phyloP scores from a whole-genome alignment of 2,113 vertebrate species.

The Choloepus hoffmanni region DNA sequence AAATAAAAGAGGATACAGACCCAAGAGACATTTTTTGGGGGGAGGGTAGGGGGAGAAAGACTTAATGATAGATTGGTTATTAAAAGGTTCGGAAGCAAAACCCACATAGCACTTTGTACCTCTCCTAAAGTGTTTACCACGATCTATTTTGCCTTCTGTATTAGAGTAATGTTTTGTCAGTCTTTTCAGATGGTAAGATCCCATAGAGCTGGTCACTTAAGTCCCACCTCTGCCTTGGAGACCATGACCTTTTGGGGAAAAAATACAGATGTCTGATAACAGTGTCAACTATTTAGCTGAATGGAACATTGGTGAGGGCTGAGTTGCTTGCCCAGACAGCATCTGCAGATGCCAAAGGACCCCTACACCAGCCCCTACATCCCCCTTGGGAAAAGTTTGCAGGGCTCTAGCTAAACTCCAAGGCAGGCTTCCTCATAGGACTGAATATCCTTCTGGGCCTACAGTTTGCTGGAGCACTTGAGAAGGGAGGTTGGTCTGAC shows the following conservation, averaged over 20 bases:
- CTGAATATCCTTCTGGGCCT: neutral
- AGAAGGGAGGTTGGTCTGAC: neutral
- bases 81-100: constrained; percentile 23
- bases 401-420: neutral
- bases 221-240: neutral
- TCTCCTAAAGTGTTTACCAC: neutral
- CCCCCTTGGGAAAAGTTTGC: constrained; percentile 24
- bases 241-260: neutral
- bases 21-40: neutral
- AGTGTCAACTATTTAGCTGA: neutral
- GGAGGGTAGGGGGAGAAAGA: neutral
- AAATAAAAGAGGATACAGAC: neutral
- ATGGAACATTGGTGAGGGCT: neutral
- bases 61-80: neutral
- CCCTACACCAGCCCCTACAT: neutral
- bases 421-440: neutral
- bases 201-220: neutral
- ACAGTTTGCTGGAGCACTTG: neutral
- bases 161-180: neutral
- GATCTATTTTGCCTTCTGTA: neutral
- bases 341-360: constrained; percentile 8
- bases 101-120: neutral
- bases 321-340: neutral
- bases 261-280: neutral
- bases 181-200: constrained; percentile 31